Evolutionary conservation across 2,888 invertebrate species (phyloP).

Genomic region (Amphipoea lucens): DNA sequence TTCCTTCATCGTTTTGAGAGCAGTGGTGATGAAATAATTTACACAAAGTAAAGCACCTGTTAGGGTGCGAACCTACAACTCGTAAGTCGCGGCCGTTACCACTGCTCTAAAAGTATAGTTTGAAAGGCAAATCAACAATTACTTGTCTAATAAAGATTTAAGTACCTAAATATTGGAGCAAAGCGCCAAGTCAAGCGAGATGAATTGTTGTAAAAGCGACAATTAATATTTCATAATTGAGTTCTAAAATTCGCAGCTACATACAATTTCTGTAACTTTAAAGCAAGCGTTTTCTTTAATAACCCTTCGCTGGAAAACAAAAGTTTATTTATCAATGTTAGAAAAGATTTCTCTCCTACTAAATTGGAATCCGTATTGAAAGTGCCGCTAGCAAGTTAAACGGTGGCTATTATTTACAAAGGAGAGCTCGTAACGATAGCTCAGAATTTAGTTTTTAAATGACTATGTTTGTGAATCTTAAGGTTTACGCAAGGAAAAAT

Average conservation of each 20-base stretch:
- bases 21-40: no score
- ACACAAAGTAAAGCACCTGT: not conserved
- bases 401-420: conserved; percentile 45
- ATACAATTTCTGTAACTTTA: not conserved
- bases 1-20: no score
- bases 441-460: conserved; percentile 43
- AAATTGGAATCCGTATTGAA: conserved; percentile 32
- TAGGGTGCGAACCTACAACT: not conserved
- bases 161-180: not conserved
- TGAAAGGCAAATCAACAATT: not conserved
- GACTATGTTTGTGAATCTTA: conserved; percentile 10
- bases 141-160: not conserved
- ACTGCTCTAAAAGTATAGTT: not conserved
- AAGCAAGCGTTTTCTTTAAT: conserved; percentile 2
- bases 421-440: conserved; percentile 35
- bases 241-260: not conserved
- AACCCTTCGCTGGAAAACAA: not conserved
- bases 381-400: conserved; percentile 34
- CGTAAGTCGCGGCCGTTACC: no score
- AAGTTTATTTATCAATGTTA: not conserved
- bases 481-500: conserved; percentile 5
- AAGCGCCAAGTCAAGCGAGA: not conserved
- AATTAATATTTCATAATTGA: conserved; percentile 4
- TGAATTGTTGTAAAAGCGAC: not conserved
- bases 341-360: conserved; percentile 17